Percentiles rank a stretch among this genome's conserved stretches.
These are phyloP conservation scores for Caenorhabditis imperialis DNA, from an alignment of 2,888 invertebrate genomes.

Conservation along the genomic window DNA sequence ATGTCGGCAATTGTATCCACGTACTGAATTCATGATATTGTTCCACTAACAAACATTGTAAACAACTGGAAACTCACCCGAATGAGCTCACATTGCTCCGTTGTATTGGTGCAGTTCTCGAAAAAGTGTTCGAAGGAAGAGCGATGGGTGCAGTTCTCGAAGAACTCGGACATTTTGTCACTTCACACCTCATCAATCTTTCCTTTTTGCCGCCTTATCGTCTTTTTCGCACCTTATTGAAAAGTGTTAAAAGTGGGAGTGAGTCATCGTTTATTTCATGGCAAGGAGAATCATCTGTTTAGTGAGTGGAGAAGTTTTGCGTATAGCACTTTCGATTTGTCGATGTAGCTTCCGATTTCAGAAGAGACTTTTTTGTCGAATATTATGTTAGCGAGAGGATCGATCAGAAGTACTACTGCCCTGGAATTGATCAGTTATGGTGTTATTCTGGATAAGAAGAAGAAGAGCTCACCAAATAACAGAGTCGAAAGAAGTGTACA, in stretches of 20 bases:
- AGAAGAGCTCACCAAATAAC: constrained; percentile 16
- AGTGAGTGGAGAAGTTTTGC: constrained; percentile 16
- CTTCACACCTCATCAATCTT: too few species aligned
- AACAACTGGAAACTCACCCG: too few species aligned
- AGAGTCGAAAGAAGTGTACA: constrained; percentile 21
- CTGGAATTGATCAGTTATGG: too few species aligned
- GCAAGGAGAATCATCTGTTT: too few species aligned
- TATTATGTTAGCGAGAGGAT: constrained; percentile 22
- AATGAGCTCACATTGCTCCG: constrained; percentile 21
- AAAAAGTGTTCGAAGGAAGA: constrained; percentile 5
- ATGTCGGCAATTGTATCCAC: constrained; percentile 7
- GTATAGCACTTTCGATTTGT: constrained; percentile 5
- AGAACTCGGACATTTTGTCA: constrained; percentile 26
- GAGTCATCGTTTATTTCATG: too few species aligned
- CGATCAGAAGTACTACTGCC: constrained; percentile 19
- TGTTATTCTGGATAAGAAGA: too few species aligned
- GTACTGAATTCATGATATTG: constrained; percentile 4
- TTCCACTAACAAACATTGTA: too few species aligned
- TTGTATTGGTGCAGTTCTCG: constrained; percentile 25
- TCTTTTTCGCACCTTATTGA: too few species aligned
- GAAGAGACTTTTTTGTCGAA: constrained; percentile 11
- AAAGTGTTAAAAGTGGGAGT: neutral
- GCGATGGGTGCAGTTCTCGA: constrained; percentile 26
- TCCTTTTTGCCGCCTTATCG: too few species aligned
- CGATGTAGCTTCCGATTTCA: constrained; percentile 14